phyloP scores from a whole-genome alignment of 1,140 invertebrate genomes.

The Cydia splendana region DNA sequence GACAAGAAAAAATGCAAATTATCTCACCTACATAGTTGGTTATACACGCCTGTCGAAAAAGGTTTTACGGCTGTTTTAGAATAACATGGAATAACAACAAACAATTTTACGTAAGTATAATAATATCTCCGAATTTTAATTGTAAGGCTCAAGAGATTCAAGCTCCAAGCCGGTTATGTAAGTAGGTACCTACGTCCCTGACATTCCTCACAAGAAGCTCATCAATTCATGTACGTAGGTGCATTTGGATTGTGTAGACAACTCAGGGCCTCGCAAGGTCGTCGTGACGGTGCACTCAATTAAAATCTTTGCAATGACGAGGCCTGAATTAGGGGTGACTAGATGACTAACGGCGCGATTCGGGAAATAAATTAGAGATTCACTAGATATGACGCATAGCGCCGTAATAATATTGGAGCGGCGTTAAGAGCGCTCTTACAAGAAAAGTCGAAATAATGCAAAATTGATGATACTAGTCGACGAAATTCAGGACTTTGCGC shows the following conservation, averaged over 20 bases:
- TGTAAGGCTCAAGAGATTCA: background rate
- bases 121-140: slow-evolving; percentile 1
- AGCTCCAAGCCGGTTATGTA: slow-evolving; percentile 11
- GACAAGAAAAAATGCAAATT: background rate
- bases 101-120: background rate
- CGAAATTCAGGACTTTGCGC: too few relatives aligned
- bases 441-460: too few relatives aligned
- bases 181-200: slow-evolving; percentile 7
- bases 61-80: too few relatives aligned
- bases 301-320: background rate
- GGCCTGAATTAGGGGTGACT: background rate
- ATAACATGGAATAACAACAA: background rate
- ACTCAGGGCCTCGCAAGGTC: slow-evolving; percentile 21
- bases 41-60: background rate
- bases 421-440: too few relatives aligned
- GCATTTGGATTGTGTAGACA: slow-evolving; percentile 22
- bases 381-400: too few relatives aligned
- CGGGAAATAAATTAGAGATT: too few relatives aligned
- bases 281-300: slow-evolving; percentile 17
- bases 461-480: too few relatives aligned
- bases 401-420: too few relatives aligned
- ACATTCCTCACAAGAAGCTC: slow-evolving; percentile 16
- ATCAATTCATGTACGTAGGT: slow-evolving; percentile 25
- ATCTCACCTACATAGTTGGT: background rate
- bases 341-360: too few relatives aligned